These are phyloP conservation scores for Thermophis baileyi DNA, from an alignment of 2,113 vertebrate genomes.

Conservation along the genomic window DNA sequence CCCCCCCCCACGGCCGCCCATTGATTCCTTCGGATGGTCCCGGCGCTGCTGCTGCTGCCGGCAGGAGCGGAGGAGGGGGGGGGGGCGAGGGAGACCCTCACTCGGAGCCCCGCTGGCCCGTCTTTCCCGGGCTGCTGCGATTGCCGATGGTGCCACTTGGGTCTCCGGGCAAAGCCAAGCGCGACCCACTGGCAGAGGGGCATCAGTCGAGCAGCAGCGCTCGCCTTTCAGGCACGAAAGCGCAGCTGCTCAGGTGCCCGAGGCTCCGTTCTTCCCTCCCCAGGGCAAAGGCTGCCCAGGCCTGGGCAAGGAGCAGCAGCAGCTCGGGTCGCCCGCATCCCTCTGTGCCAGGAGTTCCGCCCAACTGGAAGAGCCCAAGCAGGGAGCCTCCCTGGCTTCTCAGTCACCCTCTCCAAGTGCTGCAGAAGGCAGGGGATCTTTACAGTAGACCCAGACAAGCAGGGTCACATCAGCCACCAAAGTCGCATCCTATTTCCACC, in stretches of 20 bases:
- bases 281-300: no score
- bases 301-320: no score
- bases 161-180: no score
- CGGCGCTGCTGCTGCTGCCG: no score
- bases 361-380: not conserved
- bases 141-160: no score
- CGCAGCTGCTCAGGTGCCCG: not conserved
- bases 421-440: not conserved
- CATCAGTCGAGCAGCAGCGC: not conserved
- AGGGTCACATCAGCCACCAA: no score
- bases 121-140: not conserved
- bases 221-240: not conserved
- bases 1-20: not conserved
- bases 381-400: not conserved
- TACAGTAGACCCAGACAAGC: not conserved
- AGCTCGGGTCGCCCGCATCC: fast-evolving
- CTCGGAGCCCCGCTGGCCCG: not conserved
- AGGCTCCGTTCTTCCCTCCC: not conserved
- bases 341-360: not conserved
- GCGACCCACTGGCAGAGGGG: not conserved
- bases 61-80: no score
- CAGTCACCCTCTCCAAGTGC: fast-evolving
- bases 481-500: fast-evolving
- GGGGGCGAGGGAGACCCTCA: not conserved
- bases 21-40: not conserved